Percentiles rank a stretch among this genome's conserved stretches.
phyloP scores from a whole-genome alignment of 2,797 vertebrate genomes.

The Pseudochirops corinnae region DNA sequence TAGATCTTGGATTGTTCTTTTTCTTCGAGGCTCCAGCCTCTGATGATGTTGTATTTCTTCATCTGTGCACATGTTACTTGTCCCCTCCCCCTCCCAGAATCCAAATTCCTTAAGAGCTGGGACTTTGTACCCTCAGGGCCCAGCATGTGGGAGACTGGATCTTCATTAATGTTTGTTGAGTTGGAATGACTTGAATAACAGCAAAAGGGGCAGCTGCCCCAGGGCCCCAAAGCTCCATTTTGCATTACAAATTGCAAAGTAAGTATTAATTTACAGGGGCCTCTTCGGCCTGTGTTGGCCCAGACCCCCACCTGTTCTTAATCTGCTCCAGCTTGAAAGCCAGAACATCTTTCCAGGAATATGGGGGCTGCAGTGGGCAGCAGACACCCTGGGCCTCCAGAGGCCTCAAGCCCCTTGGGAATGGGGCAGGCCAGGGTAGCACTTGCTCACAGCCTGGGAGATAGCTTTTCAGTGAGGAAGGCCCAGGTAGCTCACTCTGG shows the following conservation, averaged over 20 bases:
- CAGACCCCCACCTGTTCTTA: constrained; percentile 8
- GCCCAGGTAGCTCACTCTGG: background rate
- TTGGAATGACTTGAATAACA: background rate
- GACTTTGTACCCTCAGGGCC: background rate
- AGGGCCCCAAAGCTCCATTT: constrained; percentile 1
- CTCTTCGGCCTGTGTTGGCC: background rate
- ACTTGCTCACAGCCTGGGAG: background rate
- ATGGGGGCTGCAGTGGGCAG: background rate
- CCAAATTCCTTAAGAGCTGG: background rate
- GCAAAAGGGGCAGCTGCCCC: constrained; percentile 5
- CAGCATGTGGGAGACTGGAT: background rate
- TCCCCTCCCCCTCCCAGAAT: background rate
- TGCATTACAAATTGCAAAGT: constrained; percentile 8
- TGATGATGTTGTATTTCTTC: background rate
- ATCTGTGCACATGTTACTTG: background rate
- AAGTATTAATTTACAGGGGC: constrained; percentile 2
- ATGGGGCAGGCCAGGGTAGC: background rate
- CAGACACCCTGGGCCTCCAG: background rate
- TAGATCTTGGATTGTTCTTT: background rate
- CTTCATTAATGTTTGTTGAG: background rate
- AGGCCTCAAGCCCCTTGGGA: background rate
- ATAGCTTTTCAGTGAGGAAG: background rate
- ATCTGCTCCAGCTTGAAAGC: background rate
- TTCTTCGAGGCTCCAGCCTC: background rate
- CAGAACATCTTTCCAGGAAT: constrained; percentile 8